phyloP scores from a whole-genome alignment of 2,888 invertebrate genomes.

The Ormyrus thymus region DNA sequence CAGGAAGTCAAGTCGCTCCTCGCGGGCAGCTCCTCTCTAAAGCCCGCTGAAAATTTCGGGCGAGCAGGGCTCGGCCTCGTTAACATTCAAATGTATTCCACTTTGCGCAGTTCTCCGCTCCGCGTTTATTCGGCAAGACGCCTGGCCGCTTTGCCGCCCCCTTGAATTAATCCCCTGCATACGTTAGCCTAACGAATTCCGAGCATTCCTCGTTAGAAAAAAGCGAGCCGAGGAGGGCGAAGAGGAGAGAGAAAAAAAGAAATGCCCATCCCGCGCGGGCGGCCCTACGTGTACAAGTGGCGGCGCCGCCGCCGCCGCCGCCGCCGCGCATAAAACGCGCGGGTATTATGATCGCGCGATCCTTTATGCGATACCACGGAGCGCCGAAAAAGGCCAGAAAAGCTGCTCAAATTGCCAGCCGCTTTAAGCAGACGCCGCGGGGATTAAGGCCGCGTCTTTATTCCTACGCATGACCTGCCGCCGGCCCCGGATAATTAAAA shows the following conservation, averaged over 20 bases:
- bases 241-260: too few relatives aligned
- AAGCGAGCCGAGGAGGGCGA: too few relatives aligned
- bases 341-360: too few relatives aligned
- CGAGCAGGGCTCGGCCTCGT: background rate
- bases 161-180: conserved; percentile 71
- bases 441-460: too few relatives aligned
- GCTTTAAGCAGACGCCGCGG: too few relatives aligned
- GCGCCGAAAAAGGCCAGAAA: too few relatives aligned
- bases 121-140: conserved; percentile 57
- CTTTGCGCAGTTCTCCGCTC: conserved; percentile 50
- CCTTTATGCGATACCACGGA: conserved; percentile 62
- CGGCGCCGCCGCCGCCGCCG: conserved; percentile 30
- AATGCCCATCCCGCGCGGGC: conserved; percentile 39
- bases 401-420: too few relatives aligned
- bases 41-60: too few relatives aligned
- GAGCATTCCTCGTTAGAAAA: background rate
- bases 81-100: conserved; percentile 54
- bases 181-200: conserved; percentile 44
- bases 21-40: too few relatives aligned
- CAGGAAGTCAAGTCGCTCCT: too few relatives aligned
- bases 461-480: too few relatives aligned
- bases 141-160: conserved; percentile 71
- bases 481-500: too few relatives aligned
- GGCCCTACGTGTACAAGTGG: conserved; percentile 60
- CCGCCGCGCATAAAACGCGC: conserved; percentile 34